These are phyloP conservation scores for Tipula unca DNA, from an alignment of 2,888 invertebrate genomes.

Conservation along the genomic window DNA sequence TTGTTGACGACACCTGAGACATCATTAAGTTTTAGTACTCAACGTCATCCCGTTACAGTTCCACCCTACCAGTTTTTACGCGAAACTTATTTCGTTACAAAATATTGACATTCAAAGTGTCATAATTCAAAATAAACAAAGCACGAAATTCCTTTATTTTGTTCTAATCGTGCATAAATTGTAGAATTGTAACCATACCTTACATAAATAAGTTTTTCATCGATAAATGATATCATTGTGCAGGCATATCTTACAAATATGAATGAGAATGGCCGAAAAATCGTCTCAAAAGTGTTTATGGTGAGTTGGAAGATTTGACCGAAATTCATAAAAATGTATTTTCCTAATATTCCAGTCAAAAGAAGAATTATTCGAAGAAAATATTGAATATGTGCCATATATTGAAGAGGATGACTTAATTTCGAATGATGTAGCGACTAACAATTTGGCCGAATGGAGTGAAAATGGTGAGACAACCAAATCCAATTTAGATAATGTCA, in stretches of 20 bases:
- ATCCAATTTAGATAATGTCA: background rate
- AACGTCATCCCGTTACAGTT: background rate
- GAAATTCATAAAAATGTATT: background rate
- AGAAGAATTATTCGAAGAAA: slow-evolving; percentile 17
- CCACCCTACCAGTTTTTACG: background rate
- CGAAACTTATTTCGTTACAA: background rate
- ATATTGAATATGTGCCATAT: slow-evolving; percentile 16
- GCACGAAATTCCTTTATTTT: background rate
- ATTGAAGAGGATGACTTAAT: background rate
- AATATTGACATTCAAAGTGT: background rate
- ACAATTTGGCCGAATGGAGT: background rate
- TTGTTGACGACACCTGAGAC: too few species aligned
- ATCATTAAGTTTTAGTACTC: background rate
- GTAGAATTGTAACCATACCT: background rate
- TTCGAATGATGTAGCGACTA: background rate
- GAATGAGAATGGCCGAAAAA: background rate
- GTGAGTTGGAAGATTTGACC: background rate
- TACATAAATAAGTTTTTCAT: background rate
- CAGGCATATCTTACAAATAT: background rate
- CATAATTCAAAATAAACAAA: background rate
- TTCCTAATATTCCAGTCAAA: background rate
- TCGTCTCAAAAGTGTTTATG: background rate
- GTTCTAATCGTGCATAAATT: background rate
- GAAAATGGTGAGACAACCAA: background rate
- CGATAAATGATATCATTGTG: background rate